These are phyloP conservation scores for Motacilla tschutschensis DNA, from an alignment of 2,113 vertebrate species.

Conservation along the genomic window DNA sequence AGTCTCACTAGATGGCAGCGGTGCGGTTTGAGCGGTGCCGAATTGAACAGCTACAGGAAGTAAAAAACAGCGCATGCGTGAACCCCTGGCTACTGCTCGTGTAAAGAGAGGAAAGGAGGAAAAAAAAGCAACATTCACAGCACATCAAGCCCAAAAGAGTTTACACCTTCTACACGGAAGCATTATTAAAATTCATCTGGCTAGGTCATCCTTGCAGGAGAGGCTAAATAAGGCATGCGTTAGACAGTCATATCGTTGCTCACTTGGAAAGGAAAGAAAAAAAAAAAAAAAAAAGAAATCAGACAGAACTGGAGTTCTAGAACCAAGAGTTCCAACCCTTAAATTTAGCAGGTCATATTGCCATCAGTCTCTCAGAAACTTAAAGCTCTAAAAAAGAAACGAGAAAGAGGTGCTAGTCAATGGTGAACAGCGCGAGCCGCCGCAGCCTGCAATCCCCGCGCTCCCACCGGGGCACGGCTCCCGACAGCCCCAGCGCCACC, in stretches of 20 bases:
- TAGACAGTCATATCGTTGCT: constrained; percentile 90
- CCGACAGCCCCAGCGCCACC: background rate
- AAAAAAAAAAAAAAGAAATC: constrained; percentile 15
- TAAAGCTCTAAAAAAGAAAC: constrained; percentile 70
- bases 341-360: constrained; percentile 77
- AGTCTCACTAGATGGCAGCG: constrained; percentile 76
- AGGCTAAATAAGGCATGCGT: constrained; percentile 98
- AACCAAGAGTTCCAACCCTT: constrained; percentile 76
- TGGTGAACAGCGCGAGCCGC: background rate
- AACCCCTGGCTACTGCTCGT: constrained; percentile 62
- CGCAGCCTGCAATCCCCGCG: background rate
- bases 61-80: constrained; percentile 79
- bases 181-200: constrained; percentile 82
- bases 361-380: constrained; percentile 77
- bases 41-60: constrained; percentile 73
- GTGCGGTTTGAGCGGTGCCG: constrained; percentile 74
- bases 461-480: background rate
- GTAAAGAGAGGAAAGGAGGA: constrained; percentile 70
- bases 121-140: constrained; percentile 85
- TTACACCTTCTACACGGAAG: constrained; percentile 88
- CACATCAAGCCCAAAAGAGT: constrained; percentile 92
- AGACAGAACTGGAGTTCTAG: constrained; percentile 69
- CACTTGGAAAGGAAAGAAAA: constrained; percentile 73
- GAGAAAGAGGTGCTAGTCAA: constrained; percentile 57
- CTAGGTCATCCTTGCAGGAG: constrained; percentile 81